Evolutionary conservation across 2,888 invertebrate species (phyloP), one percentile per base, ranked within the genome.

Genomic region (Elysia crispata): DNA sequence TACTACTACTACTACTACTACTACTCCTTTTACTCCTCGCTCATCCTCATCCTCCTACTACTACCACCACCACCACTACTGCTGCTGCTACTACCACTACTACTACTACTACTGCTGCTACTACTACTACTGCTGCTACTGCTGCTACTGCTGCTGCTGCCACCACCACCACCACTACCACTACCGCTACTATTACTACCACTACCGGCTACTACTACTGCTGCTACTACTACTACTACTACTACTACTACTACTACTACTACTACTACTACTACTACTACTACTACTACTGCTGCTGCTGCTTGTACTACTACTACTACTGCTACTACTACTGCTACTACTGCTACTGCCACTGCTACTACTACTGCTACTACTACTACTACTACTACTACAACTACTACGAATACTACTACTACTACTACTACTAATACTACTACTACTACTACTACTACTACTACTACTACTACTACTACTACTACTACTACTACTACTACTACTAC

Each of bases 191-290:
- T 64, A 64, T 25, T 64, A 64, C 64, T 64, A 64, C 64, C n/a
- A n/a, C n/a, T n/a, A n/a, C n/a, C n/a, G n/a, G n/a, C n/a, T n/a
- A n/a, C n/a, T n/a, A n/a, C n/a, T 64, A 64, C 64, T 64, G 23
- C 23, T 64, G 23, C 64, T 64, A 64, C 64, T 64, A 64, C 64
- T 64, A 64, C 64, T 64, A 64, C 64, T 64, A 64, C 64, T 18
- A 18, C 64, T 64, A 64, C 64, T 64, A 64, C 64, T 64, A 64
- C 64, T 64, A 54, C 54, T 54, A 54, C 54, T 54, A 54, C 54
- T 54, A 54, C 54, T 54, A 54, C 54, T 54, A 54, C 54, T 54
- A 54, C 54, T 54, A 54, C n/a, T n/a, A n/a, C n/a, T n/a, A n/a
- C n/a, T n/a, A n/a, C n/a, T n/a, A n/a, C n/a, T n/a, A n/a, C n/a